These are phyloP conservation scores for human DNA, from an alignment of 2,113 vertebrate genomes.

Conservation along the genomic window GRCh38 chr6:141914501-141915000, in stretches of 20 bases:
- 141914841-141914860: neutral
- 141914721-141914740: neutral
- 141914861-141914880: neutral
- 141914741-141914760: neutral
- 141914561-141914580: neutral
- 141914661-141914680: neutral
- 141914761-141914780: neutral
- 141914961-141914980: neutral
- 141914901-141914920: neutral
- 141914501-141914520: neutral
- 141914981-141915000: neutral
- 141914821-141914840: neutral
- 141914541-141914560: neutral
- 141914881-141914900: neutral
- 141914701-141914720: neutral
- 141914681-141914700: neutral
- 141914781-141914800: neutral
- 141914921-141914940: neutral
- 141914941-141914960: neutral
- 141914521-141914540: neutral
- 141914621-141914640: neutral
- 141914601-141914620: neutral
- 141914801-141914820: neutral
- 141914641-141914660: neutral
- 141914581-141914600: neutral